Evolutionary conservation across 2,797 vertebrate species (phyloP).

Genomic region (Pseudochirops cupreus): DNA sequence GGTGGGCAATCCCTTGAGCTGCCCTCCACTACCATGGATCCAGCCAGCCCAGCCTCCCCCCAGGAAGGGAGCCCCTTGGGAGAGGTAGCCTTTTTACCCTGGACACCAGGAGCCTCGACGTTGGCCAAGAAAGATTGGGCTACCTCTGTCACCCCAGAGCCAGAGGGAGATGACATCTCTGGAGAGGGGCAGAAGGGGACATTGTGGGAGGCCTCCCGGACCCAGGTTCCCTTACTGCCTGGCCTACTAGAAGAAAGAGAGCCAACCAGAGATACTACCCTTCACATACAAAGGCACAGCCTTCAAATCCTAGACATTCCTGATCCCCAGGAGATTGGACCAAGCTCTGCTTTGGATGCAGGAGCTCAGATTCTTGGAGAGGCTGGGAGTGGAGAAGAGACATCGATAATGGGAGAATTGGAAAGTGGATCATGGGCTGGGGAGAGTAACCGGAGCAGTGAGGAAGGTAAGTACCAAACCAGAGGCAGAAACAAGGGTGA

Average conservation of each 20-base stretch:
- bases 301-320: neutral
- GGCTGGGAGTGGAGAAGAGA: conserved; percentile 65
- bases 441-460: neutral
- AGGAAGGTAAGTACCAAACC: neutral
- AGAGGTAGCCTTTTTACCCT: neutral
- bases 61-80: neutral
- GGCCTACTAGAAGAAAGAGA: neutral
- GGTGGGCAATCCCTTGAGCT: neutral
- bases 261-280: neutral
- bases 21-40: neutral
- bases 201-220: neutral
- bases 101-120: conserved; percentile 11
- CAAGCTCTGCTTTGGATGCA: neutral
- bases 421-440: neutral
- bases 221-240: neutral
- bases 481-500: neutral
- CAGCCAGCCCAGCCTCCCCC: neutral
- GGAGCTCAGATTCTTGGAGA: neutral
- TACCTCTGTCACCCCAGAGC: conserved; percentile 23
- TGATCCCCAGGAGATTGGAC: neutral
- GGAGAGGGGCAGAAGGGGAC: neutral
- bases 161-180: neutral
- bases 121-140: conserved; percentile 1
- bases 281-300: neutral
- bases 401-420: neutral